Evolutionary conservation across 2,797 vertebrate genomes (phyloP).

Genomic region (Tapirus indicus): DNA sequence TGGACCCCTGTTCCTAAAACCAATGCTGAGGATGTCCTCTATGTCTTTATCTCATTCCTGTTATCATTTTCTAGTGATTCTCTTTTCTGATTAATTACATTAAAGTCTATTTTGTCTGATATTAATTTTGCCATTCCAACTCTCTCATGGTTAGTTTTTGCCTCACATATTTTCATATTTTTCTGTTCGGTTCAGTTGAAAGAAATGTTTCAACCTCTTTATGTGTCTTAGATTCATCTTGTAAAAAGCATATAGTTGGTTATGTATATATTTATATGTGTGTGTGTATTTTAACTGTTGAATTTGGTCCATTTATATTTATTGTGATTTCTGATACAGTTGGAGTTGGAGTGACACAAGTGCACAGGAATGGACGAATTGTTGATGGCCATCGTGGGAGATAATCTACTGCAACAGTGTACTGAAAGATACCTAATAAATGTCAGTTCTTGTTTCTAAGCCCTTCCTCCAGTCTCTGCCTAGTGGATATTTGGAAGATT

Average conservation of each 20-base stretch:
- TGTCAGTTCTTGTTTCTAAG: not conserved
- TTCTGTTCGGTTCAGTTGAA: not conserved
- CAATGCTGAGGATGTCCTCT: not conserved
- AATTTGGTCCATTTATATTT: conserved; percentile 29
- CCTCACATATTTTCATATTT: conserved; percentile 35
- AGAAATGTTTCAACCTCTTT: conserved; percentile 35
- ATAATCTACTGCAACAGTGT: not conserved
- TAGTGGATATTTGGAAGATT: not conserved
- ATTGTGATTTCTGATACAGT: conserved; percentile 26
- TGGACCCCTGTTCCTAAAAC: not conserved
- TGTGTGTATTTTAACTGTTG: not conserved
- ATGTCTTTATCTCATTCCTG: not conserved
- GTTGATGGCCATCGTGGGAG: not conserved
- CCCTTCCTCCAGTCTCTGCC: not conserved
- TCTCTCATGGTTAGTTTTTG: not conserved
- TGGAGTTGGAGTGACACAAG: not conserved
- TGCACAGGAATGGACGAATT: not conserved
- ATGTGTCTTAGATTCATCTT: not conserved
- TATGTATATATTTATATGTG: not conserved
- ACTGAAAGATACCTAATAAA: not conserved
- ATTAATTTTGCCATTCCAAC: not conserved
- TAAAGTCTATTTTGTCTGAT: conserved; percentile 1
- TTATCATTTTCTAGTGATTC: not conserved
- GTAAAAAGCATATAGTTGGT: not conserved
- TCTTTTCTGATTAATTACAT: conserved; percentile 18